Base-by-base conservation (phyloP, 64 coral and sea anemone species). In the Astreopora myriophthalma region DNA sequence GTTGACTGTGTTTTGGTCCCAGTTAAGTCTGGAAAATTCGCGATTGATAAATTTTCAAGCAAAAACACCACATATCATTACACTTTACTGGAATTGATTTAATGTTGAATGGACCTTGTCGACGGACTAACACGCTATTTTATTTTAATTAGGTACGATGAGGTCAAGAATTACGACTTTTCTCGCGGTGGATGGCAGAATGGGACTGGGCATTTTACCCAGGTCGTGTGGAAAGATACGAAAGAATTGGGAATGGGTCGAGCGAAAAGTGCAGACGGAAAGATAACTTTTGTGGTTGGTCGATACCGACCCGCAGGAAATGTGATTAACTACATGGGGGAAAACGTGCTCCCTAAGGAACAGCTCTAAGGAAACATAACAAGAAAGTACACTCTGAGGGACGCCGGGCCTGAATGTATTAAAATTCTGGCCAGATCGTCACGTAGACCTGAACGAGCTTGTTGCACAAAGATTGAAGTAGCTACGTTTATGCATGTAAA, bases 181-280 rank as follows among this genome's bases (percentile, higher is more conserved):
- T 35, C 31, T 23, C 80, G 73, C 1, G 34, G 77, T 69, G 95
- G 95, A 22, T 96, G 84, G 70, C 91, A 96, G 49, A 65, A 72
- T 13, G 88, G 84, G 1, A 89, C 95, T 34, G 95, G 95, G 6
- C 95, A 96, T 37, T 96, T 96, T 23, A 96, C 95, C 5, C 95
- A 96, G 74, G 78, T 96, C 2, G 95, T 96, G 3, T 96, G 95
- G 95, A 96, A 87, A 65, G 80, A 32, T 27, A 96, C 91, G 58
- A 96, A 87, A 44, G 95, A 96, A 87, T 57, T 96, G 51, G 95
- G 95, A 57, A 93, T 96, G 91, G 95, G 95, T 9, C 72, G 95
- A 87, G 95, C 95, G 10, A 90, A 88, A 33, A 94, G 91, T 14
- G 33, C 34, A 26, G 95, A 96, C 40, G 96, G 96, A 3, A 87